Evolutionary conservation across 2,113 vertebrate species (phyloP).

Genomic region (Malurus cyaneus): DNA sequence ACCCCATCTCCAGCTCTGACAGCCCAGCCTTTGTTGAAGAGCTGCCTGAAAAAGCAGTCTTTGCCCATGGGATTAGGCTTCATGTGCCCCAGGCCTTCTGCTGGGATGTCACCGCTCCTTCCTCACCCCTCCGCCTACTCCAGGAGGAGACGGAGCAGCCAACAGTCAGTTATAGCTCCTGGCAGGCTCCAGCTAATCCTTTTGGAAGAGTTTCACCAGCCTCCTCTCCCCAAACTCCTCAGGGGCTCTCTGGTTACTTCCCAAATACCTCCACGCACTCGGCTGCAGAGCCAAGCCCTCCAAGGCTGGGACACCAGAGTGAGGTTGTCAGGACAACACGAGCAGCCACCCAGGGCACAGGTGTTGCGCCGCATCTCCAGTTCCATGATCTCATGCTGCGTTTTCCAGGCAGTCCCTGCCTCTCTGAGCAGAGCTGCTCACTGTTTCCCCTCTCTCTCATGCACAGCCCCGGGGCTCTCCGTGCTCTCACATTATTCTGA

Average conservation of each 20-base stretch:
- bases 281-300: conserved; percentile 16
- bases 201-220: conserved; percentile 49
- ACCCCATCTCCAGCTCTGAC: not conserved
- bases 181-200: conserved; percentile 45
- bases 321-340: conserved; percentile 51
- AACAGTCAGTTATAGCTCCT: conserved; percentile 45
- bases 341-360: conserved; percentile 41
- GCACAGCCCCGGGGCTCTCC: not conserved
- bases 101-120: conserved; percentile 30
- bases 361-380: not conserved
- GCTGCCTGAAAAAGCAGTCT: not conserved
- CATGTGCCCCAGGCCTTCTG: not conserved
- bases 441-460: not conserved
- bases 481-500: not conserved
- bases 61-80: not conserved
- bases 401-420: conserved; percentile 10
- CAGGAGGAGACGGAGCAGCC: conserved; percentile 44
- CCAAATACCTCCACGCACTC: conserved; percentile 31
- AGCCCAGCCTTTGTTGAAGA: not conserved
- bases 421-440: not conserved
- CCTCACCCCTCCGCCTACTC: conserved; percentile 39
- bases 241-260: conserved; percentile 59
- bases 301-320: conserved; percentile 16
- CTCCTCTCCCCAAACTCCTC: conserved; percentile 40
- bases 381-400: conserved; percentile 57